These are phyloP conservation scores for Pycnonotus jocosus DNA, from an alignment of 2,113 vertebrate species.

Conservation along the genomic window DNA sequence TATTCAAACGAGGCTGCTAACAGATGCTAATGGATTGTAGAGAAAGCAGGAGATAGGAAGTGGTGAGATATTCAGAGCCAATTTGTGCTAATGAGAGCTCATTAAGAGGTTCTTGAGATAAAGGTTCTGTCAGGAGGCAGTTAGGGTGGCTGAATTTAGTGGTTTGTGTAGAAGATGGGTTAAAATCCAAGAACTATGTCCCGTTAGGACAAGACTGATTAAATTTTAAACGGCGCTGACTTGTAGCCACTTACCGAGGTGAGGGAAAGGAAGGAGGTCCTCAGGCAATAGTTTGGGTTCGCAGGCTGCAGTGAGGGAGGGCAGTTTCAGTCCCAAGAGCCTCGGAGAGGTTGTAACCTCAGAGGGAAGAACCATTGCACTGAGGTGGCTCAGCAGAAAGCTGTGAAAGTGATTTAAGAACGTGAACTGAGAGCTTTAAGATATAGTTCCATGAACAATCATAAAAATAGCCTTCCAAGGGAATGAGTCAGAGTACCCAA, in stretches of 20 bases:
- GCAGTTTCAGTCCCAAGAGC: background rate
- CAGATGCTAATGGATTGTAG: constrained; percentile 20
- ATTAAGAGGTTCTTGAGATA: constrained; percentile 27
- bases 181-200: constrained; percentile 11
- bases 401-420: background rate
- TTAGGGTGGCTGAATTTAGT: constrained; percentile 6
- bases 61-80: background rate
- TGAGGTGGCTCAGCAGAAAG: background rate
- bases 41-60: constrained; percentile 37
- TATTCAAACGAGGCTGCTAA: background rate
- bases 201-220: background rate
- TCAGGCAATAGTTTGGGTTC: background rate
- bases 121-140: background rate
- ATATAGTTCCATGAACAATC: background rate
- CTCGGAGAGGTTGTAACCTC: background rate
- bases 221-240: constrained; percentile 25
- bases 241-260: background rate
- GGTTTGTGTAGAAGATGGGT: background rate
- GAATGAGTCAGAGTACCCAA: background rate
- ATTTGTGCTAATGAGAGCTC: constrained; percentile 46
- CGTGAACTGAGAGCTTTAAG: background rate
- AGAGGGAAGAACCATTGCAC: background rate
- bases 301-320: background rate
- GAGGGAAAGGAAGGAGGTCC: background rate
- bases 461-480: background rate